Base-by-base conservation (phyloP, 2,888 invertebrate species). In the Anorthoa munda region DNA sequence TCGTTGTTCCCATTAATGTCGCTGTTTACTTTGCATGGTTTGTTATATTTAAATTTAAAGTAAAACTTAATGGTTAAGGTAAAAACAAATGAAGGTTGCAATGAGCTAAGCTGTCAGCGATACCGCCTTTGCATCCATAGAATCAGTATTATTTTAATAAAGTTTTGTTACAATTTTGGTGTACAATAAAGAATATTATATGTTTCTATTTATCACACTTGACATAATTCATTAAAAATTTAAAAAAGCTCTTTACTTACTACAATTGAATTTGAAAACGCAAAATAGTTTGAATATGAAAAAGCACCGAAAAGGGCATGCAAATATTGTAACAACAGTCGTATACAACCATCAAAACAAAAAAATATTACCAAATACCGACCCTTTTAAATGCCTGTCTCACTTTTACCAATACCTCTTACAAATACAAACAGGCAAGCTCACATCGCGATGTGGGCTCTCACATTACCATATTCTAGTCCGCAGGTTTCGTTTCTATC, bases 401-500 rank as follows among this genome's bases (percentile, higher is more conserved):
- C 23, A 70, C 51, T 69, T 69, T 46, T 64, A 53, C 45, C 69
- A 60, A 65, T 74, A 78, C 55, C 78, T 69, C 58, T 82, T 63
- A 56, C 63, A 74, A 78, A 81, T 60, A 81, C 73, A 73, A 70
- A 81, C 63, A 78, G 31, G 63, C 65, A 55, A 61, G 39, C 65
- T 71, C n/a, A 77, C 55, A 79, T 63, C 13, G 51, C 63, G n/a
- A 59, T 73, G 75, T 66, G 67, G 81, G 84, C 66, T 75, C 70
- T 53, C 74, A 74, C 71, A 85, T 85, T 86, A 81, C 66, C 83
- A 86, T 85, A 85, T 85, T 60, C 64, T 60, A 72, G 71, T 76
- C 63, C 39, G 61, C 77, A 73, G 75, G 76, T 74, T 67, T 66
- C 59, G 64, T 77, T 76, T 67, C 79, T 68, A 81, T 77, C 66